Base-by-base conservation (phyloP, 1,140 invertebrate genomes). In the Pararge aegeria region DNA sequence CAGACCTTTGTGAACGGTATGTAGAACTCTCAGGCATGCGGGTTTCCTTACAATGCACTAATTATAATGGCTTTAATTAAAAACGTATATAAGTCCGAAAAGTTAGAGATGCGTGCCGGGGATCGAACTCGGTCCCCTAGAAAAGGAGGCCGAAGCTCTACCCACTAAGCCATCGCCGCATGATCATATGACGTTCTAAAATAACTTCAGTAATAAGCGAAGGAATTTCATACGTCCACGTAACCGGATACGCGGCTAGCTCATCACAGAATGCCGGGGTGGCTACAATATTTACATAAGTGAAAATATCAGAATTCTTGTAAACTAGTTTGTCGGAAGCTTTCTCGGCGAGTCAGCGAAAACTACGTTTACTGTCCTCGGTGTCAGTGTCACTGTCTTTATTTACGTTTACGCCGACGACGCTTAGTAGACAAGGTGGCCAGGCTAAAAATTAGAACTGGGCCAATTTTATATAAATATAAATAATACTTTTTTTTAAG, bases 281-380 rank as follows among this genome's bases (percentile, higher is more conserved):
- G 46, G 66, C 64, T 49, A 60, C 64, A 60, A 51, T 64, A 85
- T 85, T 85, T 76, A 76, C 82, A 85, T 83, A 85, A 85, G 80
- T 85, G 82, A 83, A 85, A 83, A 83, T 81, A 75, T 73, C 64
- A 59, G 68, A 73, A 81, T 81, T 75, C 67, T 16, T 21, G 42
- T 73, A 73, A 83, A 80, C 80, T 75, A 75, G 78, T 77, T 73
- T 63, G 50, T 42, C 30, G 46, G 50, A 58, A 73, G 77, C 77
- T 85, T 83, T 85, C 78, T 73, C 74, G 64, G 61, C 42, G 58
- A 68, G 62, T 73, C 74, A 67, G 64, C 51, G 58, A 68, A 64
- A 73, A 69, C 64, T 54, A 61, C 64, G 67, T 56, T 63, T 67
- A 66, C 66, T 70, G 67, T 70, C 66, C 42, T 54, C 55, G 5